phyloP scores from a whole-genome alignment of 2,113 vertebrate genomes.

The Otolemur garnettii region DNA sequence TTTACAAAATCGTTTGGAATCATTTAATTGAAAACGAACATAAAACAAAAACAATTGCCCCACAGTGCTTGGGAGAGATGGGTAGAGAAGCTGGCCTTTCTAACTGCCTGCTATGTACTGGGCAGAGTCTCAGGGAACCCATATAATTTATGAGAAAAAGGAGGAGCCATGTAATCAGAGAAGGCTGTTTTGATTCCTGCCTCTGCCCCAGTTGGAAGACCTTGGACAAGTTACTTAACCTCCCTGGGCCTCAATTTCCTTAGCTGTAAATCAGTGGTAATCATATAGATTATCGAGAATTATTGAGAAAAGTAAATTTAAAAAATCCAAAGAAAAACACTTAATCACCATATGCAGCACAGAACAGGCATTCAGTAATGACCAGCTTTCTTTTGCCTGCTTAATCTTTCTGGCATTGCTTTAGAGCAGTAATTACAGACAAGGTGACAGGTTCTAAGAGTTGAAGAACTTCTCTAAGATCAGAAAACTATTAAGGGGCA shows the following conservation, averaged over 20 bases:
- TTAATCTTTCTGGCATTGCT: background rate
- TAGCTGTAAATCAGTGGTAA: background rate
- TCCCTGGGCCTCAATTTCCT: background rate
- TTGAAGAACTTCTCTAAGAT: background rate
- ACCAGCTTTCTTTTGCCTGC: background rate
- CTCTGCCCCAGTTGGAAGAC: background rate
- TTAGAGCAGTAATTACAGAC: background rate
- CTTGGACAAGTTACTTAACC: background rate
- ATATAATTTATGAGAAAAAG: background rate
- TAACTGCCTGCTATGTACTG: background rate
- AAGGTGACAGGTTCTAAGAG: background rate
- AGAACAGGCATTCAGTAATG: background rate
- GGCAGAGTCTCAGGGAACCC: background rate
- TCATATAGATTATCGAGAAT: background rate
- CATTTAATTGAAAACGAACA: slow-evolving; percentile 34
- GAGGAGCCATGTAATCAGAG: background rate
- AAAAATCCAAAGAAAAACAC: background rate
- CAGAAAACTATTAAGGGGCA: background rate
- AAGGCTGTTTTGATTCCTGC: background rate
- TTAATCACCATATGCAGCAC: background rate
- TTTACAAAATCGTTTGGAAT: background rate
- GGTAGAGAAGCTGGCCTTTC: background rate
- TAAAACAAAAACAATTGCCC: background rate
- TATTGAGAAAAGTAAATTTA: slow-evolving; percentile 8
- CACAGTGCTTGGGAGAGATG: background rate